Conservation (phyloP, 1,140 invertebrate genomes). For the Macrobrachium rosenbergii region DNA sequence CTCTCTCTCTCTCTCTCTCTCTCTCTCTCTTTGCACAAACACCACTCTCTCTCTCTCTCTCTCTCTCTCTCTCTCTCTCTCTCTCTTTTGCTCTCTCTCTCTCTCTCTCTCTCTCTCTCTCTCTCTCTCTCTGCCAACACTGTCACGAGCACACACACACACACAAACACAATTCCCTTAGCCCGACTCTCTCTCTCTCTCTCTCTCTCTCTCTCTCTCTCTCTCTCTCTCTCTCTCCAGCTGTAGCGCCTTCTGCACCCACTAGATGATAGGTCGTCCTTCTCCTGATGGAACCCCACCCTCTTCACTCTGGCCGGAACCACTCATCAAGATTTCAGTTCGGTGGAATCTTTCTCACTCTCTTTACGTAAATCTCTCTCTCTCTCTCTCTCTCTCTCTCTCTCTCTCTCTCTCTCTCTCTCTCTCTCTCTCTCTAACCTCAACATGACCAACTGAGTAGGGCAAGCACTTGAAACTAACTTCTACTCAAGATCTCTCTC, state of each 20-base stretch:
- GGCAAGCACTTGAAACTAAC: too few relatives aligned
- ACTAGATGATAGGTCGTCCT: too few relatives aligned
- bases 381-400: constrained; percentile 9
- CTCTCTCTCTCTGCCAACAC: constrained; percentile 1
- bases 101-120: constrained; percentile 1
- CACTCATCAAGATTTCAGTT: too few relatives aligned
- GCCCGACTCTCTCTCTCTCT: constrained; percentile 4
- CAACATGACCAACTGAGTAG: neutral
- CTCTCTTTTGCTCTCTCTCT: constrained; percentile 2
- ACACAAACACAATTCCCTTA: constrained; percentile 10
- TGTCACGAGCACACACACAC: constrained; percentile 24
- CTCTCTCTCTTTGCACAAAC: constrained; percentile 33
- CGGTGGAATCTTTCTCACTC: neutral
- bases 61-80: constrained; percentile 10
- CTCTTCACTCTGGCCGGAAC: too few relatives aligned
- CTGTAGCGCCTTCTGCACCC: neutral
- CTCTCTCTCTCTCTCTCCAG: constrained; percentile 2
- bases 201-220: constrained; percentile 9
- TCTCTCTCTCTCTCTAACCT: neutral
- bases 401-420: constrained; percentile 1
- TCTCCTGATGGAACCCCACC: too few relatives aligned
- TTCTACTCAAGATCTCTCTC: too few relatives aligned
- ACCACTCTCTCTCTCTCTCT: neutral
- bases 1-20: constrained; percentile 35
- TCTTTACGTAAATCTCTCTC: constrained; percentile 1